A percentile compares a stretch with the other conserved stretches of the same genome.
These are phyloP conservation scores for Saturnia japonica DNA, from an alignment of 2,888 invertebrate genomes.

Conservation along the genomic window DNA sequence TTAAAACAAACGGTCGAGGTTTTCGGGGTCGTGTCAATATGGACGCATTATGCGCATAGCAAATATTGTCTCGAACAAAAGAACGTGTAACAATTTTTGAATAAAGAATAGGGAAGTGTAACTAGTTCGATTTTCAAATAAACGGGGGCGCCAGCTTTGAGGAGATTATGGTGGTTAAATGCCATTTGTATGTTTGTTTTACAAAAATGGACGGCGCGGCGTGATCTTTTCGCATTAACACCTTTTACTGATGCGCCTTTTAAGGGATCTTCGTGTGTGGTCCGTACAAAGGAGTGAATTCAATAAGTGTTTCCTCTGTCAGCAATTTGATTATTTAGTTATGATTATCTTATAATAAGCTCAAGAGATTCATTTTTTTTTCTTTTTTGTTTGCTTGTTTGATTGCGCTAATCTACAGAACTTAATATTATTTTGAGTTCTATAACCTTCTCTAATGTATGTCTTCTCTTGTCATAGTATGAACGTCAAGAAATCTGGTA, in stretches of 20 bases:
- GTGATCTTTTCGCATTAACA: conserved; percentile 75
- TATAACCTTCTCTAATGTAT: too few relatives aligned
- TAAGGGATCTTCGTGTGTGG: conserved; percentile 72
- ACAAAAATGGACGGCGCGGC: conserved; percentile 69
- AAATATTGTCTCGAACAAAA: conserved; percentile 67
- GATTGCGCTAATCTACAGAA: too few relatives aligned
- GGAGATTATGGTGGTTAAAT: conserved; percentile 74
- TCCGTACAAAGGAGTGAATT: conserved; percentile 38
- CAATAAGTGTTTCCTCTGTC: conserved; percentile 44
- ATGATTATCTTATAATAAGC: too few relatives aligned
- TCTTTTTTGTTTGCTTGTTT: neutral
- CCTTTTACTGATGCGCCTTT: conserved; percentile 76
- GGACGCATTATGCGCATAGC: conserved; percentile 58
- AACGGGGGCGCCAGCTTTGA: conserved; percentile 66
- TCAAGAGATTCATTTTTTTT: neutral
- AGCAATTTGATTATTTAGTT: conserved; percentile 39
- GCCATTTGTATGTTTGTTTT: conserved; percentile 66
- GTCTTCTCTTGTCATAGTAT: too few relatives aligned
- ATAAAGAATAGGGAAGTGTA: conserved; percentile 63
- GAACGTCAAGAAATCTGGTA: too few relatives aligned
- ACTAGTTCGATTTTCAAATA: conserved; percentile 64
- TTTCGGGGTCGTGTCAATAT: conserved; percentile 48
- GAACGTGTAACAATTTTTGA: conserved; percentile 70
- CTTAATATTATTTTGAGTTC: too few relatives aligned
- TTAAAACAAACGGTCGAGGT: conserved; percentile 30